These are phyloP conservation scores for Aurelia sp. DNA, from an alignment of 30 jellyfish, hydroid and myxozoan genomes.

Conservation along the genomic window DNA sequence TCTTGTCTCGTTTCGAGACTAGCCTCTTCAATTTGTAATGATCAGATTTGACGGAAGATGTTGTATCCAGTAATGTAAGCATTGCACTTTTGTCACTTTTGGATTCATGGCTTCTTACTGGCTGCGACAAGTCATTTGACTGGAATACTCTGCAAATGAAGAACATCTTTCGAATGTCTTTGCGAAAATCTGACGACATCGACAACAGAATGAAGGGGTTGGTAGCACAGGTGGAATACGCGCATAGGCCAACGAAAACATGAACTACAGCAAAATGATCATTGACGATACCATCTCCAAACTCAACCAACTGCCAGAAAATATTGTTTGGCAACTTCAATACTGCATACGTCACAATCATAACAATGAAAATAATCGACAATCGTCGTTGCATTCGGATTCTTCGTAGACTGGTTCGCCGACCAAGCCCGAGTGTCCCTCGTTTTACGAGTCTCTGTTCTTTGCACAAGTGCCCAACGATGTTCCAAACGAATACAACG, in stretches of 20 bases:
- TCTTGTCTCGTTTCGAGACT: no score
- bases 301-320: slow-evolving; percentile 80
- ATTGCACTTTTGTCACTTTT: no score
- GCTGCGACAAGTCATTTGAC: no score
- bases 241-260: slow-evolving; percentile 67
- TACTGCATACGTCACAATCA: slow-evolving; percentile 59
- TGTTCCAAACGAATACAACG: slow-evolving; percentile 27
- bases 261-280: slow-evolving; percentile 17
- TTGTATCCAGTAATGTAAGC: no score
- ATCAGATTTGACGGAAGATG: no score
- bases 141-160: neutral
- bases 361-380: slow-evolving; percentile 57
- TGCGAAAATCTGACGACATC: slow-evolving; percentile 59
- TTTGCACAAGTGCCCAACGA: slow-evolving; percentile 24
- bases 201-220: slow-evolving; percentile 65
- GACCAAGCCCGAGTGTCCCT: slow-evolving; percentile 62
- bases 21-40: no score
- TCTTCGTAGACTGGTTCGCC: slow-evolving; percentile 55
- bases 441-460: slow-evolving; percentile 40
- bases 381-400: slow-evolving; percentile 40
- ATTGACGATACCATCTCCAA: slow-evolving; percentile 29
- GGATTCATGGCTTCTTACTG: no score
- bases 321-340: slow-evolving; percentile 76
- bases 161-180: slow-evolving; percentile 21
- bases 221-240: slow-evolving; percentile 74